Evolutionary conservation across 1,140 invertebrate genomes (phyloP), one percentile per base, ranked within the genome.

Genomic region (Heliconius eleuchia): DNA sequence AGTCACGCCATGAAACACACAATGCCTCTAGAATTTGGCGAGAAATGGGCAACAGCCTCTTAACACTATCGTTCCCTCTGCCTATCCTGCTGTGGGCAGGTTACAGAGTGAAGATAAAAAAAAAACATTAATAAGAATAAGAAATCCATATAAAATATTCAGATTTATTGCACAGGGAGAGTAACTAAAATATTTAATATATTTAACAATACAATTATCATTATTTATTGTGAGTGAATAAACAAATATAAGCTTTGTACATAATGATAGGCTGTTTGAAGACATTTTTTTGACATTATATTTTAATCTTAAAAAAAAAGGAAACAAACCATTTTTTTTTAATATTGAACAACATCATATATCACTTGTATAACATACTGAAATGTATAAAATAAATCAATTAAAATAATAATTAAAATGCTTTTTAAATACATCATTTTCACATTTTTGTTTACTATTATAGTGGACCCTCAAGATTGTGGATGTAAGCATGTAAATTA

Each of bases 101-200:
- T 13, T 13, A 46, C 11, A 46, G 52, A 18, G 52, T 5, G 7
- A 18, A 55, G 2, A 77, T 78, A 83, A 79, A 71, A 78, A 23
- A 87, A 82, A 88, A 83, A 34, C 34, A 34, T 34, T 34, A 6
- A 80, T 78, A 83, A 79, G 60, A 78, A 87, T 82, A 88, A 83
- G 39, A 74, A 37, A 74, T 42, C n/a, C 37, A 74, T 85, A 84
- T 71, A 88, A 89, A 90, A 89, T 86, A 83, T 85, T 82, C 83
- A 83, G 84, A 73, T 89, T 89, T 91, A 91, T 91, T 91, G 89
- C 89, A 91, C 88, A 88, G 86, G 84, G 89, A 89, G 88, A 85
- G 85, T 87, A 85, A 85, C 82, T 80, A 84, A 83, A 84, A 85
- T 82, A 88, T 80, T 85, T 82, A 86, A 82, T 66, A 80, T 76